Evolutionary conservation across 2,888 invertebrate species (phyloP).

Genomic region (Chaetogeoica ovagalla): DNA sequence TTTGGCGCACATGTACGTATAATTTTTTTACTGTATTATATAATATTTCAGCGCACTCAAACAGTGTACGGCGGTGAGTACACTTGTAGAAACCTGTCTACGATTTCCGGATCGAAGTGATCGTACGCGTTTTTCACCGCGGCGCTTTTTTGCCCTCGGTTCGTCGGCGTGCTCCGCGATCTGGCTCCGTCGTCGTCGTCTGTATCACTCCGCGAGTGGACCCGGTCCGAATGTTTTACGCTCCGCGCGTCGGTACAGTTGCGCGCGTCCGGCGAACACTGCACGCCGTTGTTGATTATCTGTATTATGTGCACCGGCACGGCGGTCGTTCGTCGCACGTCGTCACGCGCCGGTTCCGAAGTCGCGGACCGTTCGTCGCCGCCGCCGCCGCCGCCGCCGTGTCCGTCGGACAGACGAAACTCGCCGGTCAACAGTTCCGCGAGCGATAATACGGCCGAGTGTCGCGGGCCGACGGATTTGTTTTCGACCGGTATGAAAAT

Average conservation of each 20-base stretch:
- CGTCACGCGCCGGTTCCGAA: neutral
- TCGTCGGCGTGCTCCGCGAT: neutral
- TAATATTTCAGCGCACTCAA: neutral
- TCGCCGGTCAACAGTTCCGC: conserved; percentile 23
- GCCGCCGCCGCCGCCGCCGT: neutral
- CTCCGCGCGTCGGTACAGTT: neutral
- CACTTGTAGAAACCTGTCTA: conserved; percentile 32
- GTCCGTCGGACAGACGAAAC: neutral
- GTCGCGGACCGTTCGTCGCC: no score
- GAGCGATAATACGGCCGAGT: conserved; percentile 24
- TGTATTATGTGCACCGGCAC: conserved; percentile 33
- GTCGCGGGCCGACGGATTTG: neutral
- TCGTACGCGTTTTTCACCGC: conserved; percentile 14
- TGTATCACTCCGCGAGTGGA: neutral
- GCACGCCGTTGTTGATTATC: conserved; percentile 39
- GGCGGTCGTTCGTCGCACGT: neutral
- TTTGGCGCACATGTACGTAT: no score
- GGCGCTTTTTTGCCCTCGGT: neutral
- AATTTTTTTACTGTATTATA: no score
- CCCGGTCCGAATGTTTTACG: neutral
- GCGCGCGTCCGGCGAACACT: neutral
- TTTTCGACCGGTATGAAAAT: conserved; percentile 21
- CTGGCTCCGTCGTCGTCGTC: neutral
- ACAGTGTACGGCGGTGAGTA: neutral
- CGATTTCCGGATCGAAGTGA: conserved; percentile 30